Evolutionary conservation across 2,113 vertebrate species (phyloP).

Genomic region (Erythrocercus mccallii): DNA sequence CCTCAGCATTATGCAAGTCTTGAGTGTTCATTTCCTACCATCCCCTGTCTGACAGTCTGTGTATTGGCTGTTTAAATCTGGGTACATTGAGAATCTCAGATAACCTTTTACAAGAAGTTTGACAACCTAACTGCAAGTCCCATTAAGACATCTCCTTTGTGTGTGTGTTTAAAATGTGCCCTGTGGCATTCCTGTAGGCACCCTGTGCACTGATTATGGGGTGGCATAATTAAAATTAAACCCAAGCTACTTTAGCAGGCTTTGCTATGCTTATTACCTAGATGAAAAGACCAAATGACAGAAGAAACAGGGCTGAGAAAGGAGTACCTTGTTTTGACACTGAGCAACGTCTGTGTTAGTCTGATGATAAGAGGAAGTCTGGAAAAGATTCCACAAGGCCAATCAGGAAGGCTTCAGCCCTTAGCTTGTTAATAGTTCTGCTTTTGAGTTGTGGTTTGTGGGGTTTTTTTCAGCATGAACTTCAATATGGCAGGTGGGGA

Average conservation of each 20-base stretch:
- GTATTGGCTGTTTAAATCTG: background rate
- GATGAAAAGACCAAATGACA: background rate
- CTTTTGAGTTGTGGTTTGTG: background rate
- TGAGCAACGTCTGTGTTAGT: background rate
- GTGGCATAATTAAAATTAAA: background rate
- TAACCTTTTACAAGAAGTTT: background rate
- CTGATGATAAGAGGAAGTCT: background rate
- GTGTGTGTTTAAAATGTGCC: background rate
- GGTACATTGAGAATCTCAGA: fast-evolving
- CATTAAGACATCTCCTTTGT: background rate
- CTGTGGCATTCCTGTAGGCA: background rate
- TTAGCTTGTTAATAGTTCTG: background rate
- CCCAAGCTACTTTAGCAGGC: background rate
- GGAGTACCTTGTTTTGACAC: background rate
- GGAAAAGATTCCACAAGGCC: background rate
- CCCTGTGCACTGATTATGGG: fast-evolving
- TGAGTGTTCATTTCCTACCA: background rate
- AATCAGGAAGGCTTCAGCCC: background rate
- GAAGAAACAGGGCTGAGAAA: background rate
- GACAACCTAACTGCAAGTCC: background rate
- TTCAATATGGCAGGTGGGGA: background rate
- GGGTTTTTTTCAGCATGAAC: background rate
- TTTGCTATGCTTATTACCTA: background rate
- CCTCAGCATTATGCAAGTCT: background rate
- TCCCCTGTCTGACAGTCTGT: background rate